Evolutionary conservation across 2,888 invertebrate species (phyloP).

Genomic region (Athalia cordata): DNA sequence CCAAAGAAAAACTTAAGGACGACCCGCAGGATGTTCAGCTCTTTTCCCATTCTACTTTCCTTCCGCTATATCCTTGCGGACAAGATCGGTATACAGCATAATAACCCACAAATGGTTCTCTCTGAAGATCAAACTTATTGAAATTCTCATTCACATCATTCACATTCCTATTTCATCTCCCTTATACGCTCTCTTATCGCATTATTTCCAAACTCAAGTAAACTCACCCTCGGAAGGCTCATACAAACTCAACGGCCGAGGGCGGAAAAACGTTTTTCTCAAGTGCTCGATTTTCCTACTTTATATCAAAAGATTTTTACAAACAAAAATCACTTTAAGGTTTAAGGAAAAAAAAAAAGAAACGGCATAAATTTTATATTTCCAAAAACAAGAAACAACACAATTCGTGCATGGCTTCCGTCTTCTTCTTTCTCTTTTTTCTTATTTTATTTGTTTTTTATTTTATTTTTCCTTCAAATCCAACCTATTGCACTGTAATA

Average conservation of each 20-base stretch:
- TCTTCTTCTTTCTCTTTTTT: not conserved
- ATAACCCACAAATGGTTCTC: conserved; percentile 23
- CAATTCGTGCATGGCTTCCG: not conserved
- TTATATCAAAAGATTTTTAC: not conserved
- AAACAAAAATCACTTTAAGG: too few relatives aligned
- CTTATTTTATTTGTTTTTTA: not conserved
- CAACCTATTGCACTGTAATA: too few relatives aligned
- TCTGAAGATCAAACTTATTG: conserved; percentile 43
- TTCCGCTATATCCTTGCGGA: not conserved
- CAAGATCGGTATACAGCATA: not conserved
- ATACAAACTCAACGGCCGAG: conserved; percentile 3
- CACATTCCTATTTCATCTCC: conserved; percentile 49
- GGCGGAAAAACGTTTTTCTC: not conserved
- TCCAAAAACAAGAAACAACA: too few relatives aligned
- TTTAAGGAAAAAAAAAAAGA: too few relatives aligned
- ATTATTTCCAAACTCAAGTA: conserved; percentile 31
- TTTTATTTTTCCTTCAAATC: not conserved
- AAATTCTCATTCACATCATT: conserved; percentile 45
- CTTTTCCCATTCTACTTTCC: not conserved
- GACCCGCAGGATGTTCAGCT: not conserved
- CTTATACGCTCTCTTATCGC: conserved; percentile 38
- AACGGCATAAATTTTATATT: too few relatives aligned
- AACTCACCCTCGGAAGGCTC: too few relatives aligned
- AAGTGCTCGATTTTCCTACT: conserved; percentile 22
- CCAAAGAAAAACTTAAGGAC: conserved; percentile 8